phyloP scores from a whole-genome alignment of 2,888 invertebrate species.

The Pandemis corylana region DNA sequence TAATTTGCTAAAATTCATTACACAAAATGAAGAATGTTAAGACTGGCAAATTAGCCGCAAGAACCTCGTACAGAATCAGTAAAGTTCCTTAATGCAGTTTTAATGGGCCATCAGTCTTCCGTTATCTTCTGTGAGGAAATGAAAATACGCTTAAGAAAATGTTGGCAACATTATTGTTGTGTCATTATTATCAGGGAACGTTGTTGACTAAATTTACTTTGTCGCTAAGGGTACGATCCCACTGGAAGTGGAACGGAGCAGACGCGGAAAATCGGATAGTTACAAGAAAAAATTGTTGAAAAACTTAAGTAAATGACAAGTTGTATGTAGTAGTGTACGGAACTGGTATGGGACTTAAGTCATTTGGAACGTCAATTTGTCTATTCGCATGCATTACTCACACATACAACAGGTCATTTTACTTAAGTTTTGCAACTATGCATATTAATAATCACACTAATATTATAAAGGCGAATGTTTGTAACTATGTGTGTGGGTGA shows the following conservation, averaged over 20 bases:
- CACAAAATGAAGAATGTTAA: constrained; percentile 17
- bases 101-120: constrained; percentile 38
- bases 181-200: background rate
- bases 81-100: constrained; percentile 37
- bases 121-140: constrained; percentile 25
- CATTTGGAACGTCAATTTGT: too few relatives aligned
- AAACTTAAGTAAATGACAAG: too few relatives aligned
- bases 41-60: constrained; percentile 6
- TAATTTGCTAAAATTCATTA: constrained; percentile 11
- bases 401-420: too few relatives aligned
- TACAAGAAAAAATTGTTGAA: too few relatives aligned
- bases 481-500: too few relatives aligned
- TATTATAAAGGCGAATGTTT: too few relatives aligned
- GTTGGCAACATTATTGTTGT: constrained; percentile 4
- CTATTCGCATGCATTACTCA: too few relatives aligned
- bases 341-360: too few relatives aligned
- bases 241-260: background rate
- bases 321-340: too few relatives aligned
- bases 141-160: constrained; percentile 28
- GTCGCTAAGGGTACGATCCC: background rate
- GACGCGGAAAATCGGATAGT: too few relatives aligned
- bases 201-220: background rate
- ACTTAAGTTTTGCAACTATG: too few relatives aligned
- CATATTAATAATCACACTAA: too few relatives aligned
- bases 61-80: constrained; percentile 27